A percentile compares a stretch with the other conserved stretches of the same genome.
Conservation (phyloP, 2,888 invertebrate genomes). For the Azorinus chamasolen region DNA sequence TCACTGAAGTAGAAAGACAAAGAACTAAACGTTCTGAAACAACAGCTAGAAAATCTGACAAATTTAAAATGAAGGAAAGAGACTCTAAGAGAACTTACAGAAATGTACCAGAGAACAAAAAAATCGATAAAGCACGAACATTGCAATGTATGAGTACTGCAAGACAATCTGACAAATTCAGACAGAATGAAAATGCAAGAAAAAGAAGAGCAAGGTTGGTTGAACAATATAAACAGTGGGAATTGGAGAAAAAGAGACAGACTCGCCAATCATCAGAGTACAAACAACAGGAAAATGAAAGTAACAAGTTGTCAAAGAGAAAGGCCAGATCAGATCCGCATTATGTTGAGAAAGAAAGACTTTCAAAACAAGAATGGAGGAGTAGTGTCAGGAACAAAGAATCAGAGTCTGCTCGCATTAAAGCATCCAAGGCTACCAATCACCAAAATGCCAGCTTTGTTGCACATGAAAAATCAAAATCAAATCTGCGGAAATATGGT, state of each 20-base stretch:
- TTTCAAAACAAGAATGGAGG: slow-evolving; percentile 8
- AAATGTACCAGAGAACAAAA: slow-evolving; percentile 11
- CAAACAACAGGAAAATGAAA: neutral
- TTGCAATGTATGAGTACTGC: neutral
- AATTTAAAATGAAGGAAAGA: slow-evolving; percentile 6
- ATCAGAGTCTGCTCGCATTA: neutral
- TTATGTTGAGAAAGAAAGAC: slow-evolving; percentile 14
- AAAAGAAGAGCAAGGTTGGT: slow-evolving; percentile 12
- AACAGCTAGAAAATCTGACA: neutral
- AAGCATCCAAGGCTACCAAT: slow-evolving; percentile 10
- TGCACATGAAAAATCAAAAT: neutral
- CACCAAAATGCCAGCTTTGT: neutral
- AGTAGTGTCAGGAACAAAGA: neutral
- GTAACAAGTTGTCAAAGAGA: neutral
- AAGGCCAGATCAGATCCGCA: slow-evolving; percentile 5
- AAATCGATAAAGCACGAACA: neutral
- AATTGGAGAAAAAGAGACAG: neutral
- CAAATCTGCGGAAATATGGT: slow-evolving; percentile 4
- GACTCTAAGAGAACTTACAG: neutral
- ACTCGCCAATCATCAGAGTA: neutral
- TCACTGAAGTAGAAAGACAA: slow-evolving; percentile 5
- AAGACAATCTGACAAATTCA: slow-evolving; percentile 5
- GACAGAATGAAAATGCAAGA: slow-evolving; percentile 1
- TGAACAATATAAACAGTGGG: neutral
- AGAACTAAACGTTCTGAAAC: neutral